A percentile compares a stretch with the other conserved stretches of the same genome.
Evolutionary conservation across 2,888 invertebrate species (phyloP).

Genomic region (Drosophila paucipuncta): DNA sequence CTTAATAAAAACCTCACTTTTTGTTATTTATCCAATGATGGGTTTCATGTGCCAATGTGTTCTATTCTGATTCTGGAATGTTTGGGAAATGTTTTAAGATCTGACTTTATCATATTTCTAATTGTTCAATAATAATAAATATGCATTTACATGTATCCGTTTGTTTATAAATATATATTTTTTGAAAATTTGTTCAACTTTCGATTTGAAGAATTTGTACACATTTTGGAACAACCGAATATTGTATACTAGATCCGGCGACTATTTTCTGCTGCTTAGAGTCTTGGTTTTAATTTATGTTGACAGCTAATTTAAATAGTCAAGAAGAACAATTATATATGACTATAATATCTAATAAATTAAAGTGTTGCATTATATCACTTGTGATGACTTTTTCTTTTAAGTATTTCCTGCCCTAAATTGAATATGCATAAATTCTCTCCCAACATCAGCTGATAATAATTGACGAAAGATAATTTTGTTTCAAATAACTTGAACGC

Average conservation of each 20-base stretch:
- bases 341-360: background rate
- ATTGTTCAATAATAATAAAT: background rate
- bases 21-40: background rate
- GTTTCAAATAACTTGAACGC: background rate
- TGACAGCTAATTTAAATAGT: background rate
- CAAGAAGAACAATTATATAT: background rate
- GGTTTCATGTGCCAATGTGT: constrained; percentile 3
- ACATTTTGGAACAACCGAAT: background rate
- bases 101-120: background rate
- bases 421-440: background rate
- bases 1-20: background rate
- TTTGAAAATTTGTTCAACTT: background rate
- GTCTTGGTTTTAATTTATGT: background rate
- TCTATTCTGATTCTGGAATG: background rate
- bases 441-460: background rate
- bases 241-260: background rate
- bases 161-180: background rate
- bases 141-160: background rate
- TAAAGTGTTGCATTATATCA: background rate
- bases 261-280: background rate
- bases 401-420: background rate
- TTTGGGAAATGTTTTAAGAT: background rate
- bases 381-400: background rate
- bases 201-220: background rate
- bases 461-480: background rate